Evolutionary conservation across 2,888 invertebrate species (phyloP), one percentile per base, ranked within the genome.

Genomic region (Tryphoninae sp.): DNA sequence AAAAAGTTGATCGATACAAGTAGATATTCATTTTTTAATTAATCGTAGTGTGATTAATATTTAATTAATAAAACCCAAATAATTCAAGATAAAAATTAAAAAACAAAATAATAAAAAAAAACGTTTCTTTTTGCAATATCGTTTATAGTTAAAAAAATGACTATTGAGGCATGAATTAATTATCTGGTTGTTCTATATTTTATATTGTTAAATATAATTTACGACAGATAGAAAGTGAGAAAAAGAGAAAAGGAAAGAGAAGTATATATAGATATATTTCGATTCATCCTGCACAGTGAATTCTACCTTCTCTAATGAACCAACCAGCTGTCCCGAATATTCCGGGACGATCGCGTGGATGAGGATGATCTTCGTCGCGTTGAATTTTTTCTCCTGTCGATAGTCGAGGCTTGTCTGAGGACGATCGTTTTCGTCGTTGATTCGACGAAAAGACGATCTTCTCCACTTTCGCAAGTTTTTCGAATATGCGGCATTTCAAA

Each of bases 261-360:
- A 1, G 33, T 33, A 33, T 33, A 42, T 23, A 51, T 40, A 58
- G 22, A 11, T 51, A 68, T 64, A 71, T 55, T 59, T 69, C 51
- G 53, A 62, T 84, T 76, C 42, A 68, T 78, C 73, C 75, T 78
- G 64, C 82, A 75, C 81, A 78, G 83, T 62, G 72, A 81, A 83
- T 85, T 85, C 86, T 86, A 84, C 86, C 82, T 86, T 83, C 80
- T 85, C 79, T 86, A 84, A 84, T 82, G 67, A 86, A 89, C 89
- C 87, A 89, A 89, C 89, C 89, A 86, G 86, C 86, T 86, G 86
- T 88, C 85, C 71, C 87, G 88, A 85, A 84, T 86, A 40, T 79
- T 77, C 45, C 61, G 80, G 64, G 82, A 82, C 53, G 82, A 76
- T 80, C 85, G 72, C 77, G 74, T 81, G 73, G 78, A 84, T 40